Base-by-base conservation (phyloP, 2,888 invertebrate species). In the Drosophila parthenogenetica region DNA sequence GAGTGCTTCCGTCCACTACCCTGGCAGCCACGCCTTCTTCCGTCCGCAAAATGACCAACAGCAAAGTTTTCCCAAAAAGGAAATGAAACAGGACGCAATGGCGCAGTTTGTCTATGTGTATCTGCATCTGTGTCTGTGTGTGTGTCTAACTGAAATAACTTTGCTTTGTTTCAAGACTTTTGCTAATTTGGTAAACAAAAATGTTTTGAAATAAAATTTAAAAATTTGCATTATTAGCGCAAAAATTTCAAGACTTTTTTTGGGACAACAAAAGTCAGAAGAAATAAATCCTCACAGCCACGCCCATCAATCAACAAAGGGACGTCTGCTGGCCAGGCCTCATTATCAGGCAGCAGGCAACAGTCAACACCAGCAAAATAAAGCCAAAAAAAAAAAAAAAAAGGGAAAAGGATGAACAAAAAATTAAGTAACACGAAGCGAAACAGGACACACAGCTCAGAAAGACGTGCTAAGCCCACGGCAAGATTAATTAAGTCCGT, bases 401-500 rank as follows among this genome's bases (percentile, higher is more conserved):
- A 14, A 13, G 35, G 19, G 32, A 59, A 63, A 74, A 53, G 75
- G 73, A 71, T 73, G 71, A 76, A 54, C 10, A 63, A 43, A 70
- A 64, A 77, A 76, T 61, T 64, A 63, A 59, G 64, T 53, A 72
- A 72, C 55, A 79, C 64, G 61, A 79, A 68, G 60, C 53, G 55
- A 59, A 69, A 73, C 64, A 59, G 77, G 63, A 80, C 73, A 65
- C 59, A 45, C 68, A 76, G 79, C 59, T 42, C 69, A 76, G 79
- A 72, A 74, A 66, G 80, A 85, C 74, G 77, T 80, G 77, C 80
- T 83, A 88, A 86, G 88, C 83, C 77, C 70, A 73, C 74, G 84
- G 87, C 83, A 86, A 83, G 83, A 83, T 88, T 83, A 83, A 83
- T 83, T 83, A 83, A 83, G 83, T 88, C 77, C 77, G 76, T 67